Evolutionary conservation across 2,888 invertebrate species (phyloP), one percentile per base, ranked within the genome.

Genomic region (Orchesellides sinensis): DNA sequence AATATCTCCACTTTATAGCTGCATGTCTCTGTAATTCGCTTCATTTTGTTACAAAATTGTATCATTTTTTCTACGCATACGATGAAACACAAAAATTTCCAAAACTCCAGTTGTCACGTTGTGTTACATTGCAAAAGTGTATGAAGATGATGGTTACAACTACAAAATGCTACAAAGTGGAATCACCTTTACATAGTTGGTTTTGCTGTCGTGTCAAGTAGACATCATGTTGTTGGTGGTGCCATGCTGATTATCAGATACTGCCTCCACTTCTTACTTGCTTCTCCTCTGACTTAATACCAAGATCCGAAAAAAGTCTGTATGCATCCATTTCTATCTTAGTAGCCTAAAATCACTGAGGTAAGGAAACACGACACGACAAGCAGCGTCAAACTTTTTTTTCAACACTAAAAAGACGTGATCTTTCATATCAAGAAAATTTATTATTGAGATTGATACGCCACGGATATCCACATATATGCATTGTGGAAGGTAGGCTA

Each of bases 401-500:
- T 5, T 66, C 23, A 27, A 66, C 66, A 19, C 29, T 4, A 52
- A 45, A 77, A 70, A 79, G 79, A 79, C 79, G 79, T 79, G 79
- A 79, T 79, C 79, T 79, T 56, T 79, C 79, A 65, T 40, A 63
- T 65, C 56, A 72, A 61, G 52, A 23, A 79, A 79, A 79, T 79
- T n/a, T n/a, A n/a, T n/a, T n/a, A n/a, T n/a, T n/a, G n/a, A n/a
- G n/a, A n/a, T n/a, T n/a, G n/a, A n/a, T n/a, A n/a, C n/a, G n/a
- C n/a, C n/a, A n/a, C n/a, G n/a, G n/a, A n/a, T n/a, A n/a, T n/a
- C n/a, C n/a, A n/a, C n/a, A n/a, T n/a, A n/a, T n/a, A n/a, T n/a
- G n/a, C n/a, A n/a, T n/a, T n/a, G n/a, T n/a, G n/a, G n/a, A n/a
- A n/a, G n/a, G n/a, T n/a, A n/a, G n/a, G n/a, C n/a, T n/a, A n/a